Conservation (phyloP, 2,888 invertebrate genomes). For the Zootermopsis nevadensis region DNA sequence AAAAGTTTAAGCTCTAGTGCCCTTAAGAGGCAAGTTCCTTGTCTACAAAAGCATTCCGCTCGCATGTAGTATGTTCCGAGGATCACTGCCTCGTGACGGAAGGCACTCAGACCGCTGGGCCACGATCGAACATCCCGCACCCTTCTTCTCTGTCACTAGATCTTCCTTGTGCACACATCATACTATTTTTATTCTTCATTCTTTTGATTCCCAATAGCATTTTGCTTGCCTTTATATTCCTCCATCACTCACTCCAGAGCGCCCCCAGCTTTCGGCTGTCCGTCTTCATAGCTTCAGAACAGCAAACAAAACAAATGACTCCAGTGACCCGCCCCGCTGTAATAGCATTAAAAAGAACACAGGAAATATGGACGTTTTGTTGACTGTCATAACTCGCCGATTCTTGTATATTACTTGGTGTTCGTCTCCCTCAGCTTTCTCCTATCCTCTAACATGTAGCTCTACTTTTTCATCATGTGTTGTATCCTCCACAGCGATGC, state of each 20-base stretch:
- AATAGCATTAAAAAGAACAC: conserved; percentile 50
- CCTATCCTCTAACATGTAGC: background rate
- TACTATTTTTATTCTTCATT: no score
- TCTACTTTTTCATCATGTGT: background rate
- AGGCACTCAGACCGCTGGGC: background rate
- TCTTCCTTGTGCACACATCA: no score
- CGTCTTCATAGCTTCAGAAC: conserved; percentile 44
- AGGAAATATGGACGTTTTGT: conserved; percentile 49
- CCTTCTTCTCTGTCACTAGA: no score
- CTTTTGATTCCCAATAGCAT: background rate
- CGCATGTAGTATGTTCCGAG: background rate
- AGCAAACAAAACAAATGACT: conserved; percentile 48
- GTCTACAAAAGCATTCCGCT: background rate
- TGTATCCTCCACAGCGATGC: no score
- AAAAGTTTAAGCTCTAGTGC: no score
- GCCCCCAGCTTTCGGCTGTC: background rate
- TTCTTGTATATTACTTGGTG: background rate
- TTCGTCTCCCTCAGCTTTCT: background rate
- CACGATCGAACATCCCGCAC: background rate
- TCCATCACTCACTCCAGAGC: background rate
- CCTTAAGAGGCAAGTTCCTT: no score
- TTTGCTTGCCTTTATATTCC: background rate
- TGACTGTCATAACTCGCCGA: conserved; percentile 44
- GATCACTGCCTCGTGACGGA: background rate
- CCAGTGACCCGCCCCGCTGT: conserved; percentile 36